These are phyloP conservation scores for Odontomachus brunneus DNA, from an alignment of 1,140 invertebrate genomes.

Conservation along the genomic window DNA sequence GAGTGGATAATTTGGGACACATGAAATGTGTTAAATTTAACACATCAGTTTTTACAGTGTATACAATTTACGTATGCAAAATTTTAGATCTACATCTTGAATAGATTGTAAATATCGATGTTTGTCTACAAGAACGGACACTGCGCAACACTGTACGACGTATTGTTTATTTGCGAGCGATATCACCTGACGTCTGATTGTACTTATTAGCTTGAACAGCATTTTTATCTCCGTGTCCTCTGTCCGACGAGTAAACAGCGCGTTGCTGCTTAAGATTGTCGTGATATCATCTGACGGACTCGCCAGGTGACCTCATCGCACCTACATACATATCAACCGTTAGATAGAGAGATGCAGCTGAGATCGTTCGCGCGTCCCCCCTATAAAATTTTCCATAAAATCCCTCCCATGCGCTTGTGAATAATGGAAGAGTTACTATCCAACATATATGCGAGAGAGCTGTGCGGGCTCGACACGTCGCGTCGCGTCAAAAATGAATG, in stretches of 20 bases:
- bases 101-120: too few species aligned
- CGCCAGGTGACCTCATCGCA: conserved; percentile 50
- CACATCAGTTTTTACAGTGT: too few species aligned
- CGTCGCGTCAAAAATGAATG: background rate
- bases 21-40: too few species aligned
- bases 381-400: conserved; percentile 22
- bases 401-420: background rate
- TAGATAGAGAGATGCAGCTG: conserved; percentile 32
- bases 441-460: background rate
- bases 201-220: conserved; percentile 43
- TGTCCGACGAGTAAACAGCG: conserved; percentile 43
- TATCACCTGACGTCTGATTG: conserved; percentile 47
- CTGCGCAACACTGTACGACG: too few species aligned
- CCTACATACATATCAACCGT: conserved; percentile 45
- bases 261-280: conserved; percentile 41
- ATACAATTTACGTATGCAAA: too few species aligned
- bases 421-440: conserved; percentile 17
- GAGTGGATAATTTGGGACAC: too few species aligned
- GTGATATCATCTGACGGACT: conserved; percentile 56
- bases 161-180: too few species aligned
- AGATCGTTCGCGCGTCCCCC: conserved; percentile 9
- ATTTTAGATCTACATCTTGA: too few species aligned
- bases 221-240: conserved; percentile 38
- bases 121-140: too few species aligned
- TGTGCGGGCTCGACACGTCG: background rate